Conservation (phyloP, 2,888 invertebrate species). For the Chrysodeixis includens region DNA sequence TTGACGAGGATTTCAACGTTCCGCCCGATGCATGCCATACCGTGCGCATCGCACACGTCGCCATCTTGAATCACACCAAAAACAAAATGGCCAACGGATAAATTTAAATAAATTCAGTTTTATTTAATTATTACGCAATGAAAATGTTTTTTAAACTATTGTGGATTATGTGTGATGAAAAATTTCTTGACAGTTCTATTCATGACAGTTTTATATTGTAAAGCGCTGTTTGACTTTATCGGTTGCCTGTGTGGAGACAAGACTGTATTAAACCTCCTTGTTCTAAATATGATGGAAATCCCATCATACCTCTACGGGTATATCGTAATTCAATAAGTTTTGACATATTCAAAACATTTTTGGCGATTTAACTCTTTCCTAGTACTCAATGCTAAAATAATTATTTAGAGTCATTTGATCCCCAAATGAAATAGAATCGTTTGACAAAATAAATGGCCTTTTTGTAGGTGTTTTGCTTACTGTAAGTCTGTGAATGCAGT, state of each 20-base stretch:
- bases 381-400: too few species aligned
- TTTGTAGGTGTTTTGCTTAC: too few species aligned
- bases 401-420: too few species aligned
- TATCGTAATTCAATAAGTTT: too few species aligned
- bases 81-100: conserved; percentile 16
- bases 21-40: conserved; percentile 87
- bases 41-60: conserved; percentile 85
- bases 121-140: conserved; percentile 15
- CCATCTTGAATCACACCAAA: conserved; percentile 74
- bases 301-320: too few species aligned
- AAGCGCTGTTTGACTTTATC: conserved; percentile 20
- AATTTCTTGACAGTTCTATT: conserved; percentile 31
- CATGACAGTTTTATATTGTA: conserved; percentile 15
- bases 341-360: too few species aligned
- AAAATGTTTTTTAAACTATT: conserved; percentile 24
- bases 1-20: conserved; percentile 87
- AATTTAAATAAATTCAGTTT: conserved; percentile 19
- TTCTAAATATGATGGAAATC: too few species aligned
- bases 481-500: too few species aligned
- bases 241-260: conserved; percentile 17
- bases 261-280: conserved; percentile 19
- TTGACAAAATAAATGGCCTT: too few species aligned
- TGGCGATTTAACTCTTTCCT: too few species aligned
- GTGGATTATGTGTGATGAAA: conserved; percentile 18
- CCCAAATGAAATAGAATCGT: too few species aligned